Base-by-base conservation (phyloP, 2,888 invertebrate genomes). In the Danaus chrysippus region DNA sequence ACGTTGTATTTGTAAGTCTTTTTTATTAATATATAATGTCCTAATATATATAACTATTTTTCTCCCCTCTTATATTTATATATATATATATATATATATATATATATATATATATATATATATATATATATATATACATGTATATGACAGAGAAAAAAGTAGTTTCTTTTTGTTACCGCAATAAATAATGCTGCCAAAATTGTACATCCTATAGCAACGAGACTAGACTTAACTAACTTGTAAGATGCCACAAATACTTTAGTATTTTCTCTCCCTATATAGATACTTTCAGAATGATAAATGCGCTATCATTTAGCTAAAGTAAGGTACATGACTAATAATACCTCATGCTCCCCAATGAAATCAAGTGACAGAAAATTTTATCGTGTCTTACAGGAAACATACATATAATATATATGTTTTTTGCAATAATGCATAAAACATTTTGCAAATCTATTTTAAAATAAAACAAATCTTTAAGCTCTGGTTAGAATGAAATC, bases 181-280 rank as follows among this genome's bases (percentile, higher is more conserved):
- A 49, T 49, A 49, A 49, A 49, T 49, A 49, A 49, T 49, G 15
- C 15, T 49, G 49, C 49, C 49, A 49, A 15, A 49, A 49, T 17
- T 15, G 49, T 13, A 49, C 10, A 49, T 49, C 8, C 11, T 17
- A 49, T 10, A 17, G 11, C 3, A 15, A 49, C 15, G 2, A 49
- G 17, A 49, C 49, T 49, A 10, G 49, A 49, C 49, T 49, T 10
- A 17, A 49, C 49, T 55, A 58, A 55, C 55, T 64, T 42, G 55
- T 43, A 54, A 43, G 34, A 54, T 56, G 41, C 54, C 54, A 59
- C 54, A 54, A 65, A 64, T n/a, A 61, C 13, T 54, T 55, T 17
- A 58, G 61, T 61, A 56, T 61, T 17, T 17, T 57, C 19, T 55
- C 19, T 53, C 54, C 44, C 42, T 55, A 54, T 49, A 56, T 17